Conservation (phyloP, 2,888 invertebrate species). For the Microchrysa polita region DNA sequence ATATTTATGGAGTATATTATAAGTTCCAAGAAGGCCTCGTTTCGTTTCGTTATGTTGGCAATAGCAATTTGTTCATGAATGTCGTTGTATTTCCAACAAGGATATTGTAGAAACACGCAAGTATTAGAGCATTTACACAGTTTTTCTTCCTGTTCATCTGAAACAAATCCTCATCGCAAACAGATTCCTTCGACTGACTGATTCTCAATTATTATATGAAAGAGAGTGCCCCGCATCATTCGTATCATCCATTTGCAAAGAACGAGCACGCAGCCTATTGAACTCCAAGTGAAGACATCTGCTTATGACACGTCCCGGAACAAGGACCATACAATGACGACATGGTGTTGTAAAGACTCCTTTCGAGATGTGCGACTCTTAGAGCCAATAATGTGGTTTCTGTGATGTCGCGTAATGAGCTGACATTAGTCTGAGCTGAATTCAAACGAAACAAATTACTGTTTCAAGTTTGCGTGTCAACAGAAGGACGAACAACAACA, state of each 20-base stretch:
- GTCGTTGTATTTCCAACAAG: too few species aligned
- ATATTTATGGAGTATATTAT: too few species aligned
- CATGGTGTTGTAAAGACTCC: slow-evolving; percentile 7
- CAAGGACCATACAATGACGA: background rate
- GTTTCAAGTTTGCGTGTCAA: slow-evolving; percentile 41
- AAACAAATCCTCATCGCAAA: too few species aligned
- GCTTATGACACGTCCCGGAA: slow-evolving; percentile 43
- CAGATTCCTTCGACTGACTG: background rate
- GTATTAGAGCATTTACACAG: too few species aligned
- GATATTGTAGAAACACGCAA: too few species aligned
- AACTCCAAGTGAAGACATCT: slow-evolving; percentile 46
- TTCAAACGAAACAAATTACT: slow-evolving; percentile 47
- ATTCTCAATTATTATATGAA: background rate
- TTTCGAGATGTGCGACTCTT: slow-evolving; percentile 38
- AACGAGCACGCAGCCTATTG: slow-evolving; percentile 27
- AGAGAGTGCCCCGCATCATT: background rate
- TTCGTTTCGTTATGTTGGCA: too few species aligned
- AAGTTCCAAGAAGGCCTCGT: too few species aligned
- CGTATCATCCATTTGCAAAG: too few species aligned
- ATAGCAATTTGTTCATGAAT: too few species aligned
- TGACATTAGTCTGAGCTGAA: slow-evolving; percentile 46
- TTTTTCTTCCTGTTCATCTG: too few species aligned
- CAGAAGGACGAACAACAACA: slow-evolving; percentile 15
- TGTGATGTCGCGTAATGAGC: slow-evolving; percentile 47
- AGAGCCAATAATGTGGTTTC: slow-evolving; percentile 40